Conservation (phyloP, 2,797 vertebrate genomes). For the Remorina albescens region DNA sequence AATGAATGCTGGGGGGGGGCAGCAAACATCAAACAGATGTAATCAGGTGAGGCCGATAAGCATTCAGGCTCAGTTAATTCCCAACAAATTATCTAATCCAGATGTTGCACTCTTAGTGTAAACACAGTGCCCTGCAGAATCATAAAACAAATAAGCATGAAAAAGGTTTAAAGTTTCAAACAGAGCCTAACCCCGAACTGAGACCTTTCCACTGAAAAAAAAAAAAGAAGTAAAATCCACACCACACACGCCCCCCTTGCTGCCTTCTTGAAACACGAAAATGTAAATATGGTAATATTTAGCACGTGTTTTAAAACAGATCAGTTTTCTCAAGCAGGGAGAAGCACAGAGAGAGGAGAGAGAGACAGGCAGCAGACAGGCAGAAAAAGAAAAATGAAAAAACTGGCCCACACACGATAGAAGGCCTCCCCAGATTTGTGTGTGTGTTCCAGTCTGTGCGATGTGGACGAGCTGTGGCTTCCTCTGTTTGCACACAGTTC, state of each 20-base stretch:
- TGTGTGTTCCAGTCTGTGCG: slow-evolving; percentile 79
- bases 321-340: slow-evolving; percentile 85
- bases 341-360: slow-evolving; percentile 68
- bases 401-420: slow-evolving; percentile 85
- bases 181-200: slow-evolving; percentile 84
- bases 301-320: slow-evolving; percentile 89
- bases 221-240: slow-evolving; percentile 72
- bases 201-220: slow-evolving; percentile 83
- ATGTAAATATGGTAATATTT: slow-evolving; percentile 90
- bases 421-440: slow-evolving; percentile 80
- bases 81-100: slow-evolving; percentile 99
- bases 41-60: slow-evolving; percentile 91
- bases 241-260: slow-evolving; percentile 76
- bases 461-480: slow-evolving; percentile 79
- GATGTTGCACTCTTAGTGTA: slow-evolving; percentile 95
- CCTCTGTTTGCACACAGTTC: slow-evolving; percentile 83
- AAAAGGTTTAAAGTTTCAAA: slow-evolving; percentile 93
- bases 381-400: slow-evolving; percentile 73
- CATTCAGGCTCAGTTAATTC: slow-evolving; percentile 91
- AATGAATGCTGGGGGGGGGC: slow-evolving; percentile 40
- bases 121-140: slow-evolving; percentile 93
- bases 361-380: slow-evolving; percentile 63
- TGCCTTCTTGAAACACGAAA: slow-evolving; percentile 88
- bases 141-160: slow-evolving; percentile 98
- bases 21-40: slow-evolving; percentile 85